Percentiles rank a stretch among this genome's conserved stretches.
Conservation (phyloP, 2,797 vertebrate species). For the Nannoperca australis region DNA sequence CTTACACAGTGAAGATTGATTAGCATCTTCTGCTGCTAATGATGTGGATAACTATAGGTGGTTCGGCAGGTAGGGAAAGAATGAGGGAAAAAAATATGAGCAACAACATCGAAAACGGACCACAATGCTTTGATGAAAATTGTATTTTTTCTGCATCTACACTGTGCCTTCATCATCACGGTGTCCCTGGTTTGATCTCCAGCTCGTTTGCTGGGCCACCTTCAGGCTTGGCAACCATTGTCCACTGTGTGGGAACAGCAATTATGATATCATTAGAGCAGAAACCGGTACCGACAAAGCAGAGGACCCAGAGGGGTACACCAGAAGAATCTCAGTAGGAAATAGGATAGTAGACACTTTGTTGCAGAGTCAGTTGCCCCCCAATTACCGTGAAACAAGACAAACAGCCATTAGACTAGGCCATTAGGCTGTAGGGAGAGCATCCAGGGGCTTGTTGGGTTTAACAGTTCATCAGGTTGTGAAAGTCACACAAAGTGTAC, state of each 20-base stretch:
- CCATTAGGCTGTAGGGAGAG: constrained; percentile 76
- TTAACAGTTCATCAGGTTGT: constrained; percentile 69
- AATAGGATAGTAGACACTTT: constrained; percentile 52
- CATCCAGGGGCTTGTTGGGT: constrained; percentile 62
- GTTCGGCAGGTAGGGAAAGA: constrained; percentile 30
- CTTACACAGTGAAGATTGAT: constrained; percentile 28
- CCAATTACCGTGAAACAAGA: constrained; percentile 84
- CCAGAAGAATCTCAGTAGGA: constrained; percentile 58
- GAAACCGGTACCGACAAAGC: constrained; percentile 68
- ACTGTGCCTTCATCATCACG: constrained; percentile 50
- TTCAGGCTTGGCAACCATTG: constrained; percentile 60
- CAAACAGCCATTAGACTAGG: constrained; percentile 74
- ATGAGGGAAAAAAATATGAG: constrained; percentile 2
- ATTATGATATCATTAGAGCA: constrained; percentile 81
- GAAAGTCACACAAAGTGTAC: constrained; percentile 66
- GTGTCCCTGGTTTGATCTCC: constrained; percentile 68
- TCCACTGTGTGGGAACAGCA: constrained; percentile 66
- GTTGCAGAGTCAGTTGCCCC: constrained; percentile 63
- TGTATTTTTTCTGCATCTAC: constrained; percentile 36
- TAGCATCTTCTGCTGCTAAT: constrained; percentile 65
- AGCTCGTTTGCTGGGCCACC: constrained; percentile 73
- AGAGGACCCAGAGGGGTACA: constrained; percentile 59
- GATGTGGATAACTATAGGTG: constrained; percentile 45
- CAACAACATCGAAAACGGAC: neutral
- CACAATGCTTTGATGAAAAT: constrained; percentile 50